Evolutionary conservation across 2,888 invertebrate genomes (phyloP).

Genomic region (Craniophora ligustri): DNA sequence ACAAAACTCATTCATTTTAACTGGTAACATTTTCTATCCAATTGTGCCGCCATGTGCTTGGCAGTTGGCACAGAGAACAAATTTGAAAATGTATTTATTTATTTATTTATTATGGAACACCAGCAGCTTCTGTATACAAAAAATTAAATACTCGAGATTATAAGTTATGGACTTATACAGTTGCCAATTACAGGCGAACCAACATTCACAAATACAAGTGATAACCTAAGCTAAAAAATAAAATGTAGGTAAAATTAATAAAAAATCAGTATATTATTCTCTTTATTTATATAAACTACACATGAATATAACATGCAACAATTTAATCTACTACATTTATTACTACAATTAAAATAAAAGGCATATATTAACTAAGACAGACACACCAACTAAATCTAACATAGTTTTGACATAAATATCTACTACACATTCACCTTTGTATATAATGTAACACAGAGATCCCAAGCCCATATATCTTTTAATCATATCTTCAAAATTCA

Average conservation of each 20-base stretch:
- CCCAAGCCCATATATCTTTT: not conserved
- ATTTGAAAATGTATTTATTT: too few species aligned
- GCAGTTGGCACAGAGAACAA: too few species aligned
- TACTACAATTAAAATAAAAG: conserved; percentile 14
- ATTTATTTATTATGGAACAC: too few species aligned
- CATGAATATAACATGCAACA: conserved; percentile 33
- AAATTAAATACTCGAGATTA: too few species aligned
- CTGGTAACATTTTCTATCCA: not conserved
- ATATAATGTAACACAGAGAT: conserved; percentile 12
- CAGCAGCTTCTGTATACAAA: too few species aligned
- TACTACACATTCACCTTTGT: conserved; percentile 3
- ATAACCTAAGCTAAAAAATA: too few species aligned
- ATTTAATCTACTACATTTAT: conserved; percentile 26
- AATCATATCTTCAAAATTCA: conserved; percentile 5
- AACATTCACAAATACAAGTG: too few species aligned
- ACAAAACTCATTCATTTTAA: not conserved
- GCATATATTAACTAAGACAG: conserved; percentile 14
- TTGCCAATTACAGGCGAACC: too few species aligned
- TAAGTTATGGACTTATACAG: too few species aligned
- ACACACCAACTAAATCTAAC: conserved; percentile 16
- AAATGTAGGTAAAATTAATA: conserved; percentile 14
- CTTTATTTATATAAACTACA: conserved; percentile 34
- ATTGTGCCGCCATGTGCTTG: conserved; percentile 2
- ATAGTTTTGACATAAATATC: conserved; percentile 14
- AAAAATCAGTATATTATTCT: conserved; percentile 24